phyloP scores from a whole-genome alignment of 2,888 invertebrate genomes.

The Bembecia ichneumoniformis region DNA sequence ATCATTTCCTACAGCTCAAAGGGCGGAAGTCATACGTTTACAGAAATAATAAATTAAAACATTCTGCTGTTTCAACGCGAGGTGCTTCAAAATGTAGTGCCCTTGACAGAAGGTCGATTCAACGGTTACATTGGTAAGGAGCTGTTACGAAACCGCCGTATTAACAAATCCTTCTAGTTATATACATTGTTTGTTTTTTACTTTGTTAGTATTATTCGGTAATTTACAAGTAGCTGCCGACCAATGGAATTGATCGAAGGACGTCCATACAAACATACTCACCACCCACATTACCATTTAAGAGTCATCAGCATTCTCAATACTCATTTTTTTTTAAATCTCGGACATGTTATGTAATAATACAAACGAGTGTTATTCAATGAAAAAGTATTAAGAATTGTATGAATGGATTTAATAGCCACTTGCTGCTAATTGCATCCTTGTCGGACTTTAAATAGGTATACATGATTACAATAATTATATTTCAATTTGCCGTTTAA shows the following conservation, averaged over 20 bases:
- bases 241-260: constrained; percentile 45
- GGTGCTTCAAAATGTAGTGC: constrained; percentile 29
- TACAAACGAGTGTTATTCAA: neutral
- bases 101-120: constrained; percentile 61
- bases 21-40: constrained; percentile 65
- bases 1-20: constrained; percentile 67
- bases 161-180: constrained; percentile 35
- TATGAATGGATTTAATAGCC: neutral
- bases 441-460: constrained; percentile 14
- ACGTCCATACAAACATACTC: constrained; percentile 15
- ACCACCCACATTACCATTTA: constrained; percentile 6
- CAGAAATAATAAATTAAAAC: constrained; percentile 62
- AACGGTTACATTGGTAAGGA: constrained; percentile 39
- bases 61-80: constrained; percentile 46
- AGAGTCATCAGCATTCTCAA: neutral
- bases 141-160: constrained; percentile 43
- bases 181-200: constrained; percentile 35
- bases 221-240: constrained; percentile 54
- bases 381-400: neutral
- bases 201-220: constrained; percentile 45
- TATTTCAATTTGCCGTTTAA: constrained; percentile 1
- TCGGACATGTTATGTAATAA: neutral
- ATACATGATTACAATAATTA: constrained; percentile 1
- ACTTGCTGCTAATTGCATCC: constrained; percentile 9
- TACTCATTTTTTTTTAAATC: neutral